Base-by-base conservation (phyloP, 2,797 vertebrate genomes). In the Spinibarbus caldwelli region DNA sequence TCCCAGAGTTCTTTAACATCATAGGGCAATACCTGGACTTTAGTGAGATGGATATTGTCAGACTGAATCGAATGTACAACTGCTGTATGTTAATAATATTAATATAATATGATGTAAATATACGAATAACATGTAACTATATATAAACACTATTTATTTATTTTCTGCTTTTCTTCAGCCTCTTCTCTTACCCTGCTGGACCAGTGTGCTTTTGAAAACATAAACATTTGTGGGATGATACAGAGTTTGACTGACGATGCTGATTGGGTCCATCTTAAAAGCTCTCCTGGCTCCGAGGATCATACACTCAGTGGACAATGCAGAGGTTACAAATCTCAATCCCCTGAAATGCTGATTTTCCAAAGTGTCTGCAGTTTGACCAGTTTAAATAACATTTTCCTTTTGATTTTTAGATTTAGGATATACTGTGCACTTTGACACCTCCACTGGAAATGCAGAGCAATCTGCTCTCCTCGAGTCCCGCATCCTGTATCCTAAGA, bases 31-130 rank as follows among this genome's bases (percentile, higher is more conserved):
- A 96, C 86, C 90, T 97, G 1, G 97, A 98, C 91, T 87, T 98
- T 92, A 98, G 97, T 73, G 71, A 91, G 77, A 90, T 95, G 84
- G 97, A 99, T 77, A 79, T 95, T 83, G 89, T 97, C 80, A 95
- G 97, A 85, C 92, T 98, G 68, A 98, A 98, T 90, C 94, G 95
- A 82, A 97, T 98, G 97, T 98, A 98, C 91, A 97, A 97, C 89
- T 99, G 97, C 92, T 96, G 97, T 98, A 93, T 91, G 97, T 95
- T 52, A 23, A 45, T 43, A 7, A 17, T 23, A 23, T 23, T 5
- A 17, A n/a, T 45, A n/a, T 34, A 11, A 26, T 12, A 77, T 23
- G 5, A 38, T 14, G 7, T 49, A 15, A 3, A 38, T 15, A 26
- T 31, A 7, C n/a, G 0, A 34, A 12, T 49, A 23, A 21, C 59